Evolutionary conservation across 2,888 invertebrate genomes (phyloP).

Genomic region (Cephonodes hylas): DNA sequence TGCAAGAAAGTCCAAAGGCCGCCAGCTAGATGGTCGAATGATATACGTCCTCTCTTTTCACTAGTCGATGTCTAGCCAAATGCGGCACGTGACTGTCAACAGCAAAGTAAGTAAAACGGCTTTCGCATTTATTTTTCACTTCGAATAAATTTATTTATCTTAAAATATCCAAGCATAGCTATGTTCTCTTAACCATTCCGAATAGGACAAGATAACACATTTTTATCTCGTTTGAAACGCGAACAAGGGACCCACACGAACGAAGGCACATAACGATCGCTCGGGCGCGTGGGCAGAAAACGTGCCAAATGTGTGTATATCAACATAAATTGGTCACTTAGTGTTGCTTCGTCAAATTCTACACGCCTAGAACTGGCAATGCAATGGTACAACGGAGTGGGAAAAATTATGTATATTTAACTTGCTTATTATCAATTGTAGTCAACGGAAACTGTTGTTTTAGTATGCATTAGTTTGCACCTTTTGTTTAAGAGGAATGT

Average conservation of each 20-base stretch:
- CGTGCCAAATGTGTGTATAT: conserved; percentile 27
- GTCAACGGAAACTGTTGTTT: neutral
- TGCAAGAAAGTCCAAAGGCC: too few species aligned
- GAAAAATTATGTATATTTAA: neutral
- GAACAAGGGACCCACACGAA: conserved; percentile 11
- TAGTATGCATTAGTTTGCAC: too few species aligned
- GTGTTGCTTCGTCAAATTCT: conserved; percentile 29
- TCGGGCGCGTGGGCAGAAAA: conserved; percentile 28
- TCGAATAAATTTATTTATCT: too few species aligned
- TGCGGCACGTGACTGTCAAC: too few species aligned
- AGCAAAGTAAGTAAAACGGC: too few species aligned
- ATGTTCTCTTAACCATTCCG: neutral
- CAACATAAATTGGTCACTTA: conserved; percentile 36
- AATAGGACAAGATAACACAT: neutral
- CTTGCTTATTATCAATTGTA: neutral
- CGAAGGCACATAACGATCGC: conserved; percentile 10
- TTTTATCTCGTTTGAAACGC: conserved; percentile 10
- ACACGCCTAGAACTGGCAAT: conserved; percentile 23
- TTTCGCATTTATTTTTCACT: too few species aligned
- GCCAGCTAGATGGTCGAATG: too few species aligned
- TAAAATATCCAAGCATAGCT: neutral
- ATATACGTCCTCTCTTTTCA: too few species aligned
- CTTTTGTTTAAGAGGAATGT: too few species aligned
- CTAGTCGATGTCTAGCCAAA: too few species aligned
- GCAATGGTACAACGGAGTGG: neutral